Base-by-base conservation (phyloP, 2,888 invertebrate species). In the Rhyacophila evoluta region DNA sequence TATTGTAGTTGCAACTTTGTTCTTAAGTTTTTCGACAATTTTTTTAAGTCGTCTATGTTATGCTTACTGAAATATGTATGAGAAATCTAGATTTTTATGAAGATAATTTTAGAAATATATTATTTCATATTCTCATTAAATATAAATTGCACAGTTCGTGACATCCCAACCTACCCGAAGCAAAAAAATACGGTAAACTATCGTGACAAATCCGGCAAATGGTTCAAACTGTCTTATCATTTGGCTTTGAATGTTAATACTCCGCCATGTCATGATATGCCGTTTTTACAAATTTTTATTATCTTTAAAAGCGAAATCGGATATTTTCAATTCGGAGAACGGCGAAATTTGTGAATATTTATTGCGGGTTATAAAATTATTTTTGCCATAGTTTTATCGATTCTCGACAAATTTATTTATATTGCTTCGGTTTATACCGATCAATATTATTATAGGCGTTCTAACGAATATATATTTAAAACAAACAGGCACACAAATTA, bases 121-220 rank as follows among this genome's bases (percentile, higher is more conserved):
- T n/a, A n/a, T n/a, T n/a, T n/a, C n/a, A n/a, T n/a, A n/a, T n/a
- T n/a, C n/a, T n/a, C n/a, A n/a, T n/a, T n/a, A n/a, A 55, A 55
- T 25, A 55, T 19, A 55, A 55, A 8, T 25, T 55, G 10, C 25
- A 1, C 10, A 0, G 36, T 36, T 72, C 72, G 72, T 72, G 72
- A 55, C 55, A 55, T 55, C 25, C 55, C 5, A 55, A 19, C 55
- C 55, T 25, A 55, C 55, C 69, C 28, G 29, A 38, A 27, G 28
- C 10, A 27, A 2, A 19, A 4, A 25, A 25, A 27, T 71, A 55
- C 27, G 29, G 36, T 72, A 75, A 75, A 78, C 75, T 78, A 71
- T 78, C 78, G 78, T 78, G 78, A 78, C 78, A 78, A 78, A 78
- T 75, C 75, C 75, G 75, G 75, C 78, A 70, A 78, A 75, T 38